Percentiles rank a stretch among this genome's conserved stretches.
Conservation (phyloP, 2,797 vertebrate species). For the Anguilla pacifica region DNA sequence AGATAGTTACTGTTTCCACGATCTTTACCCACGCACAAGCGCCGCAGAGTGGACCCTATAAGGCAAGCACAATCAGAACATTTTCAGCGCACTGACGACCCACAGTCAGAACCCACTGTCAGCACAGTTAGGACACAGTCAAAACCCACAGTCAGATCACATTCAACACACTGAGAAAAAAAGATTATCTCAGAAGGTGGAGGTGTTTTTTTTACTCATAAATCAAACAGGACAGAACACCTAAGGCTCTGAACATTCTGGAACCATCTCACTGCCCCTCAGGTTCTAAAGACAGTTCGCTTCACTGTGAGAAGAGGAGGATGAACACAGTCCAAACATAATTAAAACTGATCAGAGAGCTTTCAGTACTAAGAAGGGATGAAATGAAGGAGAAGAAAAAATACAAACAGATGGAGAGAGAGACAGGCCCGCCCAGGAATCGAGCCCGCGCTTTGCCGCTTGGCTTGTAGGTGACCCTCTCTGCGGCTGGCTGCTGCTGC, state of each 20-base stretch:
- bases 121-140: not conserved
- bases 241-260: not conserved
- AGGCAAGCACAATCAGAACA: slow-evolving; percentile 68
- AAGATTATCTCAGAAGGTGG: not conserved
- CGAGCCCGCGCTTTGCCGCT: slow-evolving; percentile 99
- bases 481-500: slow-evolving; percentile 89
- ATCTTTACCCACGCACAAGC: slow-evolving; percentile 98
- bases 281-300: not conserved
- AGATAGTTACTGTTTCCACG: slow-evolving; percentile 94
- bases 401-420: slow-evolving; percentile 99
- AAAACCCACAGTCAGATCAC: not conserved
- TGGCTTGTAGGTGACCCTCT: slow-evolving; percentile 98
- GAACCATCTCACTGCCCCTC: not conserved
- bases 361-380: not conserved
- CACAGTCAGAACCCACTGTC: not conserved
- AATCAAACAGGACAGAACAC: not conserved
- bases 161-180: slow-evolving; percentile 27
- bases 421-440: slow-evolving; percentile 99
- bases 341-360: slow-evolving; percentile 48
- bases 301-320: not conserved
- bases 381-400: slow-evolving; percentile 50
- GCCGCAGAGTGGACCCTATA: slow-evolving; percentile 95
- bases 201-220: not conserved
- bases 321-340: not conserved
- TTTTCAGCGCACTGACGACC: slow-evolving; percentile 31